phyloP scores from a whole-genome alignment of 1,140 invertebrate genomes.

The Calosoma granatense region DNA sequence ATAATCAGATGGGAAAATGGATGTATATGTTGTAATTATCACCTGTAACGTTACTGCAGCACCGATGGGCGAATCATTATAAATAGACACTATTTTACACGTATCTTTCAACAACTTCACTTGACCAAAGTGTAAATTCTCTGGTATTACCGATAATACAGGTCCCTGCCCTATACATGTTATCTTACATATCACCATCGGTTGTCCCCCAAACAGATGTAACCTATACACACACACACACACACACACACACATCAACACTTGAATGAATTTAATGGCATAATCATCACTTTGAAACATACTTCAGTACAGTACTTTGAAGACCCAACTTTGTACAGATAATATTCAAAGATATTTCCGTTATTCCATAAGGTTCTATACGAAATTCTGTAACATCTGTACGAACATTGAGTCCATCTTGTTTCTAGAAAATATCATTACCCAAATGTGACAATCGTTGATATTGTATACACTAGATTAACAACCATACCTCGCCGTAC shows the following conservation, averaged over 20 bases:
- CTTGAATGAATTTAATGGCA: no score
- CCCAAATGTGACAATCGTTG: no score
- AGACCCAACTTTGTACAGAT: slow-evolving; percentile 24
- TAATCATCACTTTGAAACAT: background rate
- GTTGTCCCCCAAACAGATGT: slow-evolving; percentile 22
- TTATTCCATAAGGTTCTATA: slow-evolving; percentile 20
- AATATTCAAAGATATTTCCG: slow-evolving; percentile 22
- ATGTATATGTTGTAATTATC: no score
- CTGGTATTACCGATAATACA: slow-evolving; percentile 27
- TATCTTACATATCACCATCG: slow-evolving; percentile 24
- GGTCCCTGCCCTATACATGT: slow-evolving; percentile 37
- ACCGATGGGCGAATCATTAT: slow-evolving; percentile 38
- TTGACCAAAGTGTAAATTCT: slow-evolving; percentile 30
- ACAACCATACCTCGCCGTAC: background rate
- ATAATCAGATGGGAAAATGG: no score
- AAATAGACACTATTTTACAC: slow-evolving; percentile 25
- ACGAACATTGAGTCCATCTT: background rate
- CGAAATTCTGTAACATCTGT: background rate
- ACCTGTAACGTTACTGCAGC: slow-evolving; percentile 19
- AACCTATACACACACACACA: slow-evolving; percentile 26
- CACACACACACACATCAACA: no score
- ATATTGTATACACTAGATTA: background rate
- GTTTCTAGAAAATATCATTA: background rate
- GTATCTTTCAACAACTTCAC: slow-evolving; percentile 28
- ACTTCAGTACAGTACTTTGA: slow-evolving; percentile 22